These are phyloP conservation scores for Nesogale talazaci DNA, from an alignment of 2,113 vertebrate species.

Conservation along the genomic window DNA sequence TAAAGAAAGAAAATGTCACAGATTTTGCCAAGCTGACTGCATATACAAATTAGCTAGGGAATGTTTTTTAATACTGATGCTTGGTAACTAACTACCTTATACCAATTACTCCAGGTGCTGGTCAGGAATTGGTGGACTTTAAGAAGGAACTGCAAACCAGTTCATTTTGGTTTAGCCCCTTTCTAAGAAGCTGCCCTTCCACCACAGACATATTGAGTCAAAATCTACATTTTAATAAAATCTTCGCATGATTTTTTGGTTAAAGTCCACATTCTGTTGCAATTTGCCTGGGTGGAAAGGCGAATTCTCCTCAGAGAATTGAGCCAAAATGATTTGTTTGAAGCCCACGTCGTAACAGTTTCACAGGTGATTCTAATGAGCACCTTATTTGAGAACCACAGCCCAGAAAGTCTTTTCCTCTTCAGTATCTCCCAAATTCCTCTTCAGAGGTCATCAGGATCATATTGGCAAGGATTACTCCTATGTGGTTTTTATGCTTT, in stretches of 20 bases:
- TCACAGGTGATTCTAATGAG: not conserved
- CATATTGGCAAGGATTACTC: not conserved
- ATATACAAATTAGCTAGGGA: not conserved
- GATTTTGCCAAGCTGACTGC: not conserved
- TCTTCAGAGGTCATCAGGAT: not conserved
- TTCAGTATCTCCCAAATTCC: not conserved
- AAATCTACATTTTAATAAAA: not conserved
- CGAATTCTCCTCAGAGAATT: not conserved
- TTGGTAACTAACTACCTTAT: slow-evolving; percentile 37
- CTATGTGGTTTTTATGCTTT: no score
- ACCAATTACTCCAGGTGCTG: not conserved
- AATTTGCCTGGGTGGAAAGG: not conserved
- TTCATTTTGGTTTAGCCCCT: no score
- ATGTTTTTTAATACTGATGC: not conserved
- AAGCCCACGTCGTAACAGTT: not conserved
- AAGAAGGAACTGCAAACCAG: not conserved
- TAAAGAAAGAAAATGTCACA: slow-evolving; percentile 40
- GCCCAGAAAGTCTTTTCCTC: not conserved
- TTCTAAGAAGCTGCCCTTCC: not conserved
- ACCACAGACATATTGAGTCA: no score
- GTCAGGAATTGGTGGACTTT: not conserved
- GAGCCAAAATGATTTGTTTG: not conserved
- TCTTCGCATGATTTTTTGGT: not conserved
- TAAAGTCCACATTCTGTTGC: not conserved
- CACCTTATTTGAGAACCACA: not conserved